phyloP scores from a whole-genome alignment of 2,113 vertebrate genomes.

The Falcunculus frontatus region DNA sequence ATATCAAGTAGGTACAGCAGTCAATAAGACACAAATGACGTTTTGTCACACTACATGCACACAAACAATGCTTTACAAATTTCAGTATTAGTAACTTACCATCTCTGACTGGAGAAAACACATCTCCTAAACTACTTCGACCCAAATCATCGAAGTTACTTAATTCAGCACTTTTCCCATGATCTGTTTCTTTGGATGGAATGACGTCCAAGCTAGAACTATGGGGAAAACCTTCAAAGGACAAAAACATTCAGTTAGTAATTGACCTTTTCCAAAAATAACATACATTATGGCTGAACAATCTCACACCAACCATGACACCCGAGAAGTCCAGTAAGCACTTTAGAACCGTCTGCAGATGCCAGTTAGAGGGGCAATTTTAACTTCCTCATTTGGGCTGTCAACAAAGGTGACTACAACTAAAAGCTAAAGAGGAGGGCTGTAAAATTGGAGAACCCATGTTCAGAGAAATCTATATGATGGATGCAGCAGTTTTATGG shows the following conservation, averaged over 20 bases:
- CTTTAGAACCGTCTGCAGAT: background rate
- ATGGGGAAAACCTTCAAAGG: constrained; percentile 69
- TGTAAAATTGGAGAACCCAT: background rate
- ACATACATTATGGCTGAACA: background rate
- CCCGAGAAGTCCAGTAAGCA: background rate
- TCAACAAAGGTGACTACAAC: background rate
- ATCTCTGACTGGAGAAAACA: constrained; percentile 90
- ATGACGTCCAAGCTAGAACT: constrained; percentile 72
- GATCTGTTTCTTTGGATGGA: constrained; percentile 80
- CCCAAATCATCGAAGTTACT: constrained; percentile 73
- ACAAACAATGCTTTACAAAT: background rate
- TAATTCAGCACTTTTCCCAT: constrained; percentile 66
- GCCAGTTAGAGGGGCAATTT: background rate
- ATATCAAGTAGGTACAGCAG: background rate
- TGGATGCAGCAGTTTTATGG: background rate
- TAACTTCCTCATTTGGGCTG: background rate
- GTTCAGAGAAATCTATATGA: background rate
- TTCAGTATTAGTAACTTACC: constrained; percentile 73
- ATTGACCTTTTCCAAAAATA: background rate
- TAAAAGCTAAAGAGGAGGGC: background rate
- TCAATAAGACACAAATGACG: background rate
- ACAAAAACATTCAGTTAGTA: background rate
- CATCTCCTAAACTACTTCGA: constrained; percentile 85
- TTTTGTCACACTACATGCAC: background rate
- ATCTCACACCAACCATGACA: background rate